Evolutionary conservation across 2,888 invertebrate species (phyloP), one percentile per base, ranked within the genome.

Genomic region (Apocheima hispidaria): DNA sequence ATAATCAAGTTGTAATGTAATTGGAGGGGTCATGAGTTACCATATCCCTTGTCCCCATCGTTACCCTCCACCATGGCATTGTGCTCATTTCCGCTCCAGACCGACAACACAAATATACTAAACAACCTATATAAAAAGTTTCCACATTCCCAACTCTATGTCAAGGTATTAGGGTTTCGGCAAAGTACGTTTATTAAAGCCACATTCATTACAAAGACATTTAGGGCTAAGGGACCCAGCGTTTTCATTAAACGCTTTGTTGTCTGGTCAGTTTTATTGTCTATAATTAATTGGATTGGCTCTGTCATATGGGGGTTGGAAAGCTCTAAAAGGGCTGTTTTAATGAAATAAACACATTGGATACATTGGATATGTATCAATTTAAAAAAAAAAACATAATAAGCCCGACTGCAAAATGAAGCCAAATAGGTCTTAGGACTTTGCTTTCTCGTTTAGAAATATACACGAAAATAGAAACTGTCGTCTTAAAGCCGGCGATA

Each of bases 1-100:
- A 69, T 77, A 79, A 82, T 81, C 75, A 78, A 77, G 70, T 68
- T 58, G 54, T 66, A 65, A 66, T 67, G 66, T 58, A 69, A 71
- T 70, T 70, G 69, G 54, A 52, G 65, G 78, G 84, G 80, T 78
- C 80, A 80, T 60, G 75, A 75, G 71, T 74, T 68, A 75, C 71
- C 65, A 72, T 70, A 77, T 75, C 74, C 74, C 70, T 53, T 72
- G 73, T 68, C 71, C 72, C 74, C 74, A 73, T 77, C 78, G 75
- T 74, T 69, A 72, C 67, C 66, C 69, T 58, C 67, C 60, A 64
- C 66, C 58, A 63, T 61, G 49, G 71, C 71, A 74, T 79, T 78
- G 82, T 77, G 41, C 72, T 60, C 57, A 72, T 75, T 81, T 83
- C 83, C 82, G 74, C 75, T 35, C 58, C 53, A 44, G 50, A 46